Conservation (phyloP, 2,888 invertebrate species). For the Ormyrus rosae region DNA sequence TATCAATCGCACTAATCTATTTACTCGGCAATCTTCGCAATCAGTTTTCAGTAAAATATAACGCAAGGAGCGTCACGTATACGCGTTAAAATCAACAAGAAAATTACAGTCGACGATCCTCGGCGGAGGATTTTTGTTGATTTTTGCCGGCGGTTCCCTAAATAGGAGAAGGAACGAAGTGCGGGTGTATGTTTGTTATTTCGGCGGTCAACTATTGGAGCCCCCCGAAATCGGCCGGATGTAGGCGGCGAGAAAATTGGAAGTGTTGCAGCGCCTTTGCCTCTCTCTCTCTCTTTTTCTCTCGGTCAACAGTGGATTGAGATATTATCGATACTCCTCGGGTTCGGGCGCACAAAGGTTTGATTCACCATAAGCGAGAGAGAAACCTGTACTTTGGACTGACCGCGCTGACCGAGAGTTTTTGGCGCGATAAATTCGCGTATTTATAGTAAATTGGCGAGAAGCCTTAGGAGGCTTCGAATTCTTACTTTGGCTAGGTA, state of each 20-base stretch:
- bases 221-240: slow-evolving; percentile 37
- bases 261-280: slow-evolving; percentile 14
- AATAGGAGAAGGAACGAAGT: slow-evolving; percentile 12
- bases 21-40: too few relatives aligned
- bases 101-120: slow-evolving; percentile 3
- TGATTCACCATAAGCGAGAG: slow-evolving; percentile 8
- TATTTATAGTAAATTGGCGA: slow-evolving; percentile 11
- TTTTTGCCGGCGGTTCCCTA: slow-evolving; percentile 13
- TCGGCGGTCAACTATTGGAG: slow-evolving; percentile 29
- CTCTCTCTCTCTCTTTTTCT: slow-evolving; percentile 6
- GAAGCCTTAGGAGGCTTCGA: neutral
- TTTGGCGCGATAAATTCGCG: neutral
- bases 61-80: too few relatives aligned
- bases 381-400: slow-evolving; percentile 25
- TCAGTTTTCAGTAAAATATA: too few relatives aligned
- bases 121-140: slow-evolving; percentile 7
- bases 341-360: neutral
- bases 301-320: slow-evolving; percentile 36
- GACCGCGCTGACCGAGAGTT: neutral
- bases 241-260: slow-evolving; percentile 50
- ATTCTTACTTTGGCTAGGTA: too few relatives aligned
- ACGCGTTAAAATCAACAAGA: slow-evolving; percentile 20
- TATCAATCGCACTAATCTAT: too few relatives aligned
- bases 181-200: slow-evolving; percentile 25
- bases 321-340: slow-evolving; percentile 40